Base-by-base conservation (phyloP, 1,140 invertebrate genomes). In the Ectropis grisescens region DNA sequence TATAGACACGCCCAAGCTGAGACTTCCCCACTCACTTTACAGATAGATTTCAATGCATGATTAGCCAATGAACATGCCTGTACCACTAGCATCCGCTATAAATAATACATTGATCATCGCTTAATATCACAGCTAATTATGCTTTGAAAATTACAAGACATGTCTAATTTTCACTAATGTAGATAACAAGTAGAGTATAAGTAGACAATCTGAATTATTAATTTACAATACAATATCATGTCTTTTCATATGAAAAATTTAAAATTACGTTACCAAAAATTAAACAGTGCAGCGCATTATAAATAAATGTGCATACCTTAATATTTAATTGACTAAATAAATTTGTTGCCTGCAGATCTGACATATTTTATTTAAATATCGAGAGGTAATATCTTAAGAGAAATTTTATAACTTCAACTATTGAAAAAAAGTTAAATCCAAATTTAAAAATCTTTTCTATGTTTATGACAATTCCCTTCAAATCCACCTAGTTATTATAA, bases 281-380 rank as follows among this genome's bases (percentile, higher is more conserved):
- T 74, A 81, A 83, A 82, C 61, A 74, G 82, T 83, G 82, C 82
- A 72, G 74, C 75, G 78, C 79, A 81, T 82, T 80, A 82, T 80
- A 82, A 83, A 83, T 82, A 76, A 83, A 83, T 74, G 82, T 83
- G 82, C 82, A 82, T 82, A 80, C 61, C 79, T 82, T 83, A 82
- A 78, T 58, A 82, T 82, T 82, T 82, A 83, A 83, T 83, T 83
- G 82, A 83, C 82, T 83, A 83, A 83, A 82, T 76, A 82, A 83
- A 83, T 82, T 81, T 82, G 82, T 83, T 74, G 82, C 82, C 78
- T 75, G 78, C 82, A 82, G 78, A 83, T 79, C 72, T 78, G 76
- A 72, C 65, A 78, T 75, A 80, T 67, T 78, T 80, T 69, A 78
- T 71, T 76, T 76, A 81, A 81, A 81, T 81, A 78, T 81, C 72